phyloP scores from a whole-genome alignment of 2,113 vertebrate genomes.

The Pholis gunnellus region DNA sequence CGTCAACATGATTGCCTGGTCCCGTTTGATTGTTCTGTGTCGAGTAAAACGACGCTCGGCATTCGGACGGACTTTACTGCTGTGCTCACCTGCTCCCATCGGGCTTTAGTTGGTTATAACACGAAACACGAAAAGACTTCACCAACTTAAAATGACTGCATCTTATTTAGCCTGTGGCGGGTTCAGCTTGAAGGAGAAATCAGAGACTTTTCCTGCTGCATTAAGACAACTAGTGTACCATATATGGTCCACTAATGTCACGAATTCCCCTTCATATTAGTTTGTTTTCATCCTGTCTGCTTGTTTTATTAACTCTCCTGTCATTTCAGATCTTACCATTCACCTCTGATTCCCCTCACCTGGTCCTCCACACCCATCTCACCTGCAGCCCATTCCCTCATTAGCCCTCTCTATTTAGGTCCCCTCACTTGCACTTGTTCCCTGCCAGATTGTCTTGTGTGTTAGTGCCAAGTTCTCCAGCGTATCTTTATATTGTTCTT shows the following conservation, averaged over 20 bases:
- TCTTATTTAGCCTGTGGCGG: slow-evolving; percentile 9
- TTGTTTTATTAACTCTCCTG: too few relatives aligned
- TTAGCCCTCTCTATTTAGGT: too few relatives aligned
- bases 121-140: slow-evolving; percentile 6
- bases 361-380: too few relatives aligned
- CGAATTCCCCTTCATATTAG: too few relatives aligned
- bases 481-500: too few relatives aligned
- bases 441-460: too few relatives aligned
- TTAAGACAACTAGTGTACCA: not conserved
- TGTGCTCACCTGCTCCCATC: not conserved
- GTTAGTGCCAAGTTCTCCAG: too few relatives aligned
- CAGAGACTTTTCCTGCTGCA: slow-evolving; percentile 14
- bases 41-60: not conserved
- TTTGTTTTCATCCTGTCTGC: too few relatives aligned
- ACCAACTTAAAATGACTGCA: not conserved
- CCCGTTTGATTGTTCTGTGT: not conserved
- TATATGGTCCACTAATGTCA: not conserved
- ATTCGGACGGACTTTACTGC: not conserved
- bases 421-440: too few relatives aligned
- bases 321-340: too few relatives aligned
- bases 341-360: too few relatives aligned
- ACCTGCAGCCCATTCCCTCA: too few relatives aligned
- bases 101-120: not conserved
- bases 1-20: slow-evolving; percentile 1
- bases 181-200: slow-evolving; percentile 4